A percentile compares a stretch with the other conserved stretches of the same genome.
Conservation (phyloP, 1,140 invertebrate species). For the Drosophila lacertosa region DNA sequence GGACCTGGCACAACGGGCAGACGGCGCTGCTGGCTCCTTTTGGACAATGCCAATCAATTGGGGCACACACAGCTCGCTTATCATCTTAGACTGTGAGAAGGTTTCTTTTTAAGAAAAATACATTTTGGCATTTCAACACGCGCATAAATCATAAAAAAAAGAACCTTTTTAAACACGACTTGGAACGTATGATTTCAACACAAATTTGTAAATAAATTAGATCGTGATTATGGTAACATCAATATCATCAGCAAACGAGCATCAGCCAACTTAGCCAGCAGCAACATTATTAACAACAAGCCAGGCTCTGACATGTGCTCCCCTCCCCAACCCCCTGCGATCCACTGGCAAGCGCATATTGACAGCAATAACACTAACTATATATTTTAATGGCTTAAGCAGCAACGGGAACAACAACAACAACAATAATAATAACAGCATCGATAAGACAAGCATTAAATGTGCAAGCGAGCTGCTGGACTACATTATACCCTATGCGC, state of each 20-base stretch:
- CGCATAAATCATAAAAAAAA: constrained; percentile 75
- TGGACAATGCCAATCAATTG: constrained; percentile 68
- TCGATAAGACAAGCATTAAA: constrained; percentile 38
- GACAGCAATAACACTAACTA: constrained; percentile 69
- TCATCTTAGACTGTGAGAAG: constrained; percentile 65
- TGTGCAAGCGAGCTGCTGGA: neutral
- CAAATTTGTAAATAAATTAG: constrained; percentile 82
- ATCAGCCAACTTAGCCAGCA: constrained; percentile 40
- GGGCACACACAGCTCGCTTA: constrained; percentile 22
- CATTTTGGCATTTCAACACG: constrained; percentile 70
- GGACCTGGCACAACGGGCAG: constrained; percentile 32
- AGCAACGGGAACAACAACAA: constrained; percentile 49
- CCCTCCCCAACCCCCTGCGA: neutral
- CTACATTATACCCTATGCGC: constrained; percentile 3
- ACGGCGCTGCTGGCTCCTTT: constrained; percentile 13
- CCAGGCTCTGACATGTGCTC: constrained; percentile 64
- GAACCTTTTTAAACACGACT: constrained; percentile 72
- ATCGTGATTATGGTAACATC: constrained; percentile 81
- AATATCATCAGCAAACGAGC: constrained; percentile 68
- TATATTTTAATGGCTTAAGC: constrained; percentile 74
- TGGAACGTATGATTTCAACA: constrained; percentile 81
- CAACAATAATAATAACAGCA: constrained; percentile 41
- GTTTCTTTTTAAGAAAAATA: constrained; percentile 44
- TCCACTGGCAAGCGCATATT: constrained; percentile 35
- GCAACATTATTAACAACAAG: constrained; percentile 78